phyloP scores from a whole-genome alignment of 1,140 invertebrate genomes.

The Catajapyx aquilonaris region DNA sequence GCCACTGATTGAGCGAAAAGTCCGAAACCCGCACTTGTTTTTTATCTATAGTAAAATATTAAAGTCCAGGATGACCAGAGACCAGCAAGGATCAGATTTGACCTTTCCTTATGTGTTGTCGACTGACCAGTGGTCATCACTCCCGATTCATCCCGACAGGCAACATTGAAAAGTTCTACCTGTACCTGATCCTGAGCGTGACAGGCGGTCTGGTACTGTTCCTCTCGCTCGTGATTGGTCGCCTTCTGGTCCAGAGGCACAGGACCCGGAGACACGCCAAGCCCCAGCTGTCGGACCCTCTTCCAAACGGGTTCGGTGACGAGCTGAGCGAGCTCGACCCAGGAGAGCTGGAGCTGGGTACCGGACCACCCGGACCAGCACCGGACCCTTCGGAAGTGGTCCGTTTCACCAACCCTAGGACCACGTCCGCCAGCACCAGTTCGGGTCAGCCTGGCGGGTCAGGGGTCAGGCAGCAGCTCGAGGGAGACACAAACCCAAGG shows the following conservation, averaged over 20 bases:
- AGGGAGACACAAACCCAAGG: constrained; percentile 22
- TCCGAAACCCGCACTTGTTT: too few species aligned
- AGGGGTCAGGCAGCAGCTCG: constrained; percentile 13
- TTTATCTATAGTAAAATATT: background rate
- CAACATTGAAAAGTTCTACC: constrained; percentile 51
- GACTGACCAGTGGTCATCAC: background rate
- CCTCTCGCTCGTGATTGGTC: constrained; percentile 38
- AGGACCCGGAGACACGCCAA: constrained; percentile 30
- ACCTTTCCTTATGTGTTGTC: background rate
- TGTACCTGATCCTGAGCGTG: constrained; percentile 51
- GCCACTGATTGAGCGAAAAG: too few species aligned
- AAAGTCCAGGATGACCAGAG: background rate
- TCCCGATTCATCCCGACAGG: constrained; percentile 35
- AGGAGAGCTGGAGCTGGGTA: constrained; percentile 25
- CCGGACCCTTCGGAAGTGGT: constrained; percentile 11
- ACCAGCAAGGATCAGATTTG: background rate
- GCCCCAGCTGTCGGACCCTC: constrained; percentile 40
- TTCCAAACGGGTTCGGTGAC: constrained; percentile 23
- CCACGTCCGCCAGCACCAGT: constrained; percentile 15
- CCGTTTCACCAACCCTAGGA: constrained; percentile 9
- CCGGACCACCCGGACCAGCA: constrained; percentile 12
- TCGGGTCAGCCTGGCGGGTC: constrained; percentile 14
- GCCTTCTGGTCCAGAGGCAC: constrained; percentile 35
- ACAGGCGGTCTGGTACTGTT: constrained; percentile 41
- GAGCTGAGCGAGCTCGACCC: constrained; percentile 49